phyloP scores from a whole-genome alignment of 2,888 invertebrate species.

The Scaptomyza flava region DNA sequence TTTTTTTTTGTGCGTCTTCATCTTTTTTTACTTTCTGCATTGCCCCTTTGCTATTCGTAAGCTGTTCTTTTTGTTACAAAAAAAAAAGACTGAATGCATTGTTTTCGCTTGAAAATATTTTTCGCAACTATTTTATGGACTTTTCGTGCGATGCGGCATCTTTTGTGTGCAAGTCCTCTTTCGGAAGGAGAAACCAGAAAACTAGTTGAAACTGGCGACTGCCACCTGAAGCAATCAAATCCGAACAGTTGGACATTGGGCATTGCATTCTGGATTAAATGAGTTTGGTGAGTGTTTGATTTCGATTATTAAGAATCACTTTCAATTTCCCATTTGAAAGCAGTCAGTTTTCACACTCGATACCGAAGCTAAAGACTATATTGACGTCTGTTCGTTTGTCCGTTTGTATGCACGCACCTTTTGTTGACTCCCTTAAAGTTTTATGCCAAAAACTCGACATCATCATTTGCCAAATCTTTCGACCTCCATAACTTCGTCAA shows the following conservation, averaged over 20 bases:
- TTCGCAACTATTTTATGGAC: slow-evolving; percentile 59
- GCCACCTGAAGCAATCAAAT: slow-evolving; percentile 62
- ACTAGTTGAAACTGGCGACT: slow-evolving; percentile 20
- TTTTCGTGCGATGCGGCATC: slow-evolving; percentile 32
- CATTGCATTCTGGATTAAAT: slow-evolving; percentile 32
- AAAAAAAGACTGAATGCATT: slow-evolving; percentile 61
- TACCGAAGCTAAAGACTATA: too few relatives aligned
- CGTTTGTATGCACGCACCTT: too few relatives aligned
- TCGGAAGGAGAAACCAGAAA: slow-evolving; percentile 7
- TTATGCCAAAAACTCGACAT: too few relatives aligned
- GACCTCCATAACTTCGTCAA: too few relatives aligned
- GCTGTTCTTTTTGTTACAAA: slow-evolving; percentile 65
- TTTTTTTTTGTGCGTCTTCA: slow-evolving; percentile 10
- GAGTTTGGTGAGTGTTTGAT: slow-evolving; percentile 67
- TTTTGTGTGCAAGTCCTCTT: slow-evolving; percentile 26
- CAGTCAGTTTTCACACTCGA: background rate
- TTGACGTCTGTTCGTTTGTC: too few relatives aligned
- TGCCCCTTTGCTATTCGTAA: slow-evolving; percentile 12
- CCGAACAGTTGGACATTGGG: slow-evolving; percentile 24
- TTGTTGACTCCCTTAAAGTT: too few relatives aligned
- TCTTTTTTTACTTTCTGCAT: background rate
- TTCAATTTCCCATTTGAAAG: slow-evolving; percentile 24
- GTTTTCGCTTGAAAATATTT: slow-evolving; percentile 71
- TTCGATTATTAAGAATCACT: slow-evolving; percentile 63
- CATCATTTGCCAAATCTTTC: too few relatives aligned